These are phyloP conservation scores for Colostygia pectinataria DNA, from an alignment of 2,888 invertebrate genomes.

Conservation along the genomic window DNA sequence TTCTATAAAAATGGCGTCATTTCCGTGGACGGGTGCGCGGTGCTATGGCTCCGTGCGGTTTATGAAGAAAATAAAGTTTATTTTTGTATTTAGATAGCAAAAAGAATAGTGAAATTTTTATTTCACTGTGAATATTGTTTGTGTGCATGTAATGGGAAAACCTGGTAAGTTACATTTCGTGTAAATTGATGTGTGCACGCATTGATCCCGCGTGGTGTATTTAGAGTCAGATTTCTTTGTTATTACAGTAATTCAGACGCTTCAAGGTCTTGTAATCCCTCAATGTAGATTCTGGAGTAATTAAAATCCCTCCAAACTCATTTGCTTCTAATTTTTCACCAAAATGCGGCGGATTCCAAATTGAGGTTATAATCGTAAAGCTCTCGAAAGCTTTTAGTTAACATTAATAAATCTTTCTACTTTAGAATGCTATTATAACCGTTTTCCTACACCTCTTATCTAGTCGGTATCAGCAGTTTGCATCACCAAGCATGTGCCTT, in stretches of 20 bases:
- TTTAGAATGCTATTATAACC: no score
- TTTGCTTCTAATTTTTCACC: no score
- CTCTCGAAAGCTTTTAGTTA: no score
- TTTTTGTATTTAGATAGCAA: slow-evolving; percentile 63
- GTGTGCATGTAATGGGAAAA: slow-evolving; percentile 61
- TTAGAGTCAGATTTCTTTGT: slow-evolving; percentile 12
- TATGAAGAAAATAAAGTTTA: slow-evolving; percentile 57
- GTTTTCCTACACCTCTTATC: no score
- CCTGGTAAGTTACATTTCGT: slow-evolving; percentile 59
- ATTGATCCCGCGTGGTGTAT: slow-evolving; percentile 48
- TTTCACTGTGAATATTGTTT: slow-evolving; percentile 27
- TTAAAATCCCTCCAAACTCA: no score
- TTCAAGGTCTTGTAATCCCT: not conserved
- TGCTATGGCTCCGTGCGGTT: slow-evolving; percentile 59
- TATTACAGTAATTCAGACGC: not conserved
- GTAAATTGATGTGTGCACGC: slow-evolving; percentile 13
- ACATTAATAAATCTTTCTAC: no score
- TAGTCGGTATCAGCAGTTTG: no score
- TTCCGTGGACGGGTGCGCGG: slow-evolving; percentile 63
- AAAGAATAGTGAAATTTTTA: slow-evolving; percentile 33
- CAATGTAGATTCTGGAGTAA: no score
- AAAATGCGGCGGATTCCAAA: no score
- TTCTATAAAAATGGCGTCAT: slow-evolving; percentile 63
- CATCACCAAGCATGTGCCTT: no score
- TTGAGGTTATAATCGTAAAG: no score